phyloP scores from a whole-genome alignment of 1,140 invertebrate species.

The Micrasema longulum region DNA sequence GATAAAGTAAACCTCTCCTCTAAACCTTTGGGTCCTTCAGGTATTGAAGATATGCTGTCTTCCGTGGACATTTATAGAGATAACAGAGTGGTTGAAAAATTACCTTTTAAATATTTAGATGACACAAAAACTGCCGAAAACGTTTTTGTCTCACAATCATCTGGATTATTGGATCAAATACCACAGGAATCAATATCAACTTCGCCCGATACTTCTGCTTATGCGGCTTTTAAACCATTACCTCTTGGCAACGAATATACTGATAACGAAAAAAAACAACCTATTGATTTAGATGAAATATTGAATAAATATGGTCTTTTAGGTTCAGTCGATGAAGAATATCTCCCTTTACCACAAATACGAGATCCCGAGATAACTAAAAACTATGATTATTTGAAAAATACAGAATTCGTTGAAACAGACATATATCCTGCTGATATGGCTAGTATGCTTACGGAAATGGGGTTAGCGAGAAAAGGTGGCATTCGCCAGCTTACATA shows the following conservation, averaged over 20 bases:
- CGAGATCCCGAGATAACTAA: conserved; percentile 18
- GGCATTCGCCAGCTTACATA: conserved; percentile 5
- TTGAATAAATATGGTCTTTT: conserved; percentile 46
- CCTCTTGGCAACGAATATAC: conserved; percentile 12
- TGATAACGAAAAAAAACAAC: conserved; percentile 12
- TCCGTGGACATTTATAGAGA: conserved; percentile 9
- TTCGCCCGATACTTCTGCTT: conserved; percentile 41
- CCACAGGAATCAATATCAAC: conserved; percentile 26
- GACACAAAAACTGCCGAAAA: neutral
- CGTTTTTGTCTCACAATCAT: neutral
- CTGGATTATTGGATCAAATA: conserved; percentile 26
- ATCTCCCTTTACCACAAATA: neutral
- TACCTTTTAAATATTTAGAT: conserved; percentile 22
- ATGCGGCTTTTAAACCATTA: conserved; percentile 47
- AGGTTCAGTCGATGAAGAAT: conserved; percentile 15
- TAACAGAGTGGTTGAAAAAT: neutral
- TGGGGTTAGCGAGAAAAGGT: conserved; percentile 47
- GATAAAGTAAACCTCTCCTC: neutral
- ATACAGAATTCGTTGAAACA: conserved; percentile 42
- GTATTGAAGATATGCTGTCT: neutral
- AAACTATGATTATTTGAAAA: conserved; percentile 21
- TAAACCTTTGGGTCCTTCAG: neutral
- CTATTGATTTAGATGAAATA: conserved; percentile 43
- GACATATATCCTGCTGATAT: conserved; percentile 51
- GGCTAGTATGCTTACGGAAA: conserved; percentile 48